Base-by-base conservation (phyloP, 1,140 invertebrate genomes). In the Heliconius hewitsoni region DNA sequence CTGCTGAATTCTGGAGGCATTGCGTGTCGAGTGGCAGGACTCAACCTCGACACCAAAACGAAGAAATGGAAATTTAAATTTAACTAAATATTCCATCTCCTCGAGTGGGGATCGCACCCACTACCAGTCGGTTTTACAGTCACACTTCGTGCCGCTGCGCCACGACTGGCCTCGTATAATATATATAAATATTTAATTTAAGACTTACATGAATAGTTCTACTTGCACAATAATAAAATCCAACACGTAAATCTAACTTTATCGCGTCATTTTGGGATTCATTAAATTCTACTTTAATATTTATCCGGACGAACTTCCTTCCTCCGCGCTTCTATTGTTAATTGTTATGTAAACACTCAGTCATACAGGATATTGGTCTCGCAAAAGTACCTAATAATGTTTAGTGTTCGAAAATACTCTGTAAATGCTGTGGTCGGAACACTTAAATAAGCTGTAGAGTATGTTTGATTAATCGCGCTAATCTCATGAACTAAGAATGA, bases 281-380 rank as follows among this genome's bases (percentile, higher is more conserved):
- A 66, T 66, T 66, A 27, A 66, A 27, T 66, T 66, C 60, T 5
- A 30, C 27, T 66, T 30, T 66, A 30, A 66, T 66, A 66, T 66
- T 27, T 66, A 66, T 66, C 60, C 60, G 60, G 23, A 27, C 60
- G 60, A 66, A 30, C 60, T 66, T 66, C 60, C 60, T 66, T 66
- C 27, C 60, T 66, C 27, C 1, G 30, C 60, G 60, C 60, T 27
- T 27, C 60, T 16, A 66, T 66, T 66, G 60, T 66, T 66, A 66
- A 66, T 66, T 66, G 60, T 66, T 66, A 66, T 66, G 60, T 66
- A 66, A 66, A 66, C 60, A 66, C 60, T 27, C 27, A 23, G 57
- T 66, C 60, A 30, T 27, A 66, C 60, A 66, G 60, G 60, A 66
- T 66, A 66, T 66, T 66, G 60, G 60, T 27, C 4, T 66, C 23